phyloP scores from a whole-genome alignment of 2,797 vertebrate species.

The Cyprinodon diabolis region DNA sequence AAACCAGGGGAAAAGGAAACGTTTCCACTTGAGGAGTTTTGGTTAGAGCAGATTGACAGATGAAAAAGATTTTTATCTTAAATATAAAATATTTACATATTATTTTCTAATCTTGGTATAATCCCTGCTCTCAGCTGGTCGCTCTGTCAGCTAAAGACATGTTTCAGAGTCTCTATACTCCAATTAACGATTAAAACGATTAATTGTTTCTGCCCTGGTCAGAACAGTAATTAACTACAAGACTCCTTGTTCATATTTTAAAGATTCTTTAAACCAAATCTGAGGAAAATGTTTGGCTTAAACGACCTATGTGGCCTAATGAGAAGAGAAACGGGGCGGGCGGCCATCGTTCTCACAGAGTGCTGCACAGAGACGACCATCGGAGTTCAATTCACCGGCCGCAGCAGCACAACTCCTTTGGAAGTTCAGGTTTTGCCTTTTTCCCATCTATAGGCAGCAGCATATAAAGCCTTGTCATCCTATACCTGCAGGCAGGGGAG shows the following conservation, averaged over 20 bases:
- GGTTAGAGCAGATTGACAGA: too few species aligned
- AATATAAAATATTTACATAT: too few species aligned
- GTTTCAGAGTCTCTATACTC: too few species aligned
- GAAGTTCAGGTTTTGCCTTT: constrained; percentile 48
- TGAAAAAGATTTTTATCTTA: too few species aligned
- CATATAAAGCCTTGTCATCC: constrained; percentile 80
- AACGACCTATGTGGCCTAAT: neutral
- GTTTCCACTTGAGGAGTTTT: too few species aligned
- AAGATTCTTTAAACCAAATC: neutral
- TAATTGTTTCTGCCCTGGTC: neutral
- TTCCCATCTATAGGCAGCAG: constrained; percentile 74
- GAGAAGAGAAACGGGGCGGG: neutral
- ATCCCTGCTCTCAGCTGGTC: too few species aligned
- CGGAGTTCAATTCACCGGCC: constrained; percentile 35
- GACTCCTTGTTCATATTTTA: neutral
- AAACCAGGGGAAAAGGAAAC: too few species aligned
- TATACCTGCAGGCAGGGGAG: constrained; percentile 80
- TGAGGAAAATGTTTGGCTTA: neutral
- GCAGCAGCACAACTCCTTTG: constrained; percentile 20
- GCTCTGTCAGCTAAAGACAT: too few species aligned
- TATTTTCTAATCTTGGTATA: too few species aligned
- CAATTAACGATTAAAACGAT: too few species aligned
- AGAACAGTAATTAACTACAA: neutral
- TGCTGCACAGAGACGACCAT: constrained; percentile 1
- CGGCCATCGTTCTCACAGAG: too few species aligned